phyloP scores from a whole-genome alignment of 2,888 invertebrate species.

The Cosmorhoe ocellata region DNA sequence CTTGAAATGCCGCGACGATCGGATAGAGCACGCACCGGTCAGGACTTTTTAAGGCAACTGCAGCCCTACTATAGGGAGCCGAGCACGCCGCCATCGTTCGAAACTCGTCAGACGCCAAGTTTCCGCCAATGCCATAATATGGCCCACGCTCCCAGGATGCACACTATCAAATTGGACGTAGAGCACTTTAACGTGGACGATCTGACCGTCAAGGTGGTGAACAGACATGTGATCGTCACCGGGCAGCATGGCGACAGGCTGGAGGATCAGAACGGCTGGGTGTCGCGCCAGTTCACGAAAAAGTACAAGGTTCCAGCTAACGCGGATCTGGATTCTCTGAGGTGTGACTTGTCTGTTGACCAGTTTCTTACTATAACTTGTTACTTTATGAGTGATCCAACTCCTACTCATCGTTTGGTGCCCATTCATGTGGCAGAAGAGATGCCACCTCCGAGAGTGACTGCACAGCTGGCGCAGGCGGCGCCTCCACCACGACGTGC shows the following conservation, averaged over 20 bases:
- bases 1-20: neutral
- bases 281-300: neutral
- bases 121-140: too few species aligned
- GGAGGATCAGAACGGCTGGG: neutral
- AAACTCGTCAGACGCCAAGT: too few species aligned
- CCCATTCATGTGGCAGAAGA: neutral
- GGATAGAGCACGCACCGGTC: neutral
- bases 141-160: neutral
- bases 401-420: neutral
- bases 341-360: neutral
- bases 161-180: neutral
- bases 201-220: neutral
- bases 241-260: neutral
- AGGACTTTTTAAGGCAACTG: too few species aligned
- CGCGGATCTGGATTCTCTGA: neutral
- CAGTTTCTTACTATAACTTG: neutral
- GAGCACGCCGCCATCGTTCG: too few species aligned
- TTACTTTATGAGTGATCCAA: neutral
- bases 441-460: neutral
- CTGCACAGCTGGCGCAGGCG: neutral
- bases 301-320: neutral
- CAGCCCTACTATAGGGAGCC: too few species aligned
- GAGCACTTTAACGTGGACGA: neutral
- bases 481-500: too few species aligned
- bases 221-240: neutral